Percentiles rank a stretch among this genome's conserved stretches.
phyloP scores from a whole-genome alignment of 2,888 invertebrate species.

The Trachelus tabidus region DNA sequence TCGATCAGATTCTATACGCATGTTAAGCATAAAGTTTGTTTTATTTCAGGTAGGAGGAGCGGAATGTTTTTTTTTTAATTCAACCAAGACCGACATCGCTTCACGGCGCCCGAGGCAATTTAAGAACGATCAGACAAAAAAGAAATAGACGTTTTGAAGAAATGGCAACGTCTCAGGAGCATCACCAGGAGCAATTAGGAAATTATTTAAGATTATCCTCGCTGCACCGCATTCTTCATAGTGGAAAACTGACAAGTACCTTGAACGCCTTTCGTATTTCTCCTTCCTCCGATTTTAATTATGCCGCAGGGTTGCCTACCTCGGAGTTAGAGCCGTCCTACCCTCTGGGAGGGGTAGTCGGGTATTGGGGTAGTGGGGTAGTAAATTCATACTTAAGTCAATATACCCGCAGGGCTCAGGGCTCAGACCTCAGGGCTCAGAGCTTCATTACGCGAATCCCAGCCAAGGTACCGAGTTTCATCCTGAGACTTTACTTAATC shows the following conservation, averaged over 20 bases:
- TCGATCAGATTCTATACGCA: neutral
- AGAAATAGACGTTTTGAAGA: neutral
- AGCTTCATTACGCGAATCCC: conserved; percentile 19
- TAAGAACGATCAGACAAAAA: neutral
- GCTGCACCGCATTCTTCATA: conserved; percentile 28
- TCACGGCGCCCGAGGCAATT: neutral
- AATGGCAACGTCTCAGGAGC: neutral
- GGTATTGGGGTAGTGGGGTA: conserved; percentile 24
- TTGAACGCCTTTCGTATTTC: neutral
- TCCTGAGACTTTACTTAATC: neutral
- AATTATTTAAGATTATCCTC: conserved; percentile 44
- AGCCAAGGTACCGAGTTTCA: conserved; percentile 2
- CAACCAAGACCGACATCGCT: neutral
- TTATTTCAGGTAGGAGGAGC: neutral
- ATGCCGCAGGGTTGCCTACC: conserved; percentile 21
- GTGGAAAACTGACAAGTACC: neutral
- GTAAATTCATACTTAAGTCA: conserved; percentile 37
- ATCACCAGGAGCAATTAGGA: conserved; percentile 34
- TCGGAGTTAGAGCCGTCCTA: conserved; percentile 16
- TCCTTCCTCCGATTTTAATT: conserved; percentile 40
- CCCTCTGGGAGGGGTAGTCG: conserved; percentile 17
- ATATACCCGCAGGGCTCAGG: conserved; percentile 31
- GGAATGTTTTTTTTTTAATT: neutral
- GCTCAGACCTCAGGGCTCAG: conserved; percentile 4
- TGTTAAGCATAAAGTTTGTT: neutral